Percentiles rank a stretch among this genome's conserved stretches.
Conservation (phyloP, 1,140 invertebrate species). For the Mesaphorura yosii region DNA sequence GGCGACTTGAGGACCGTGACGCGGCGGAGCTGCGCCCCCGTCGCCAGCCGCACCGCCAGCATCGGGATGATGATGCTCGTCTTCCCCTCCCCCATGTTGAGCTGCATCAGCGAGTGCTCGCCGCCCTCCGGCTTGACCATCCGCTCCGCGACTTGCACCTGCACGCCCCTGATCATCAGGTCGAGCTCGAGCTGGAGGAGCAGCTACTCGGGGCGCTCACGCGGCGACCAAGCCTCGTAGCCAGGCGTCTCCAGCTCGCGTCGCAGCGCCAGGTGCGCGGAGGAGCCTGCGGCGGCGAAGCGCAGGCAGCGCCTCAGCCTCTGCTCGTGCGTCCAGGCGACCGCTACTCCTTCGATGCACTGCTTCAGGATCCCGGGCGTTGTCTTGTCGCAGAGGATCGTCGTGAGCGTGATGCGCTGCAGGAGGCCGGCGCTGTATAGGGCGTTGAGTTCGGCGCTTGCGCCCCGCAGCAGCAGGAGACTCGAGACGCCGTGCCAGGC, state of each 20-base stretch:
- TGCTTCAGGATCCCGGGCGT: neutral
- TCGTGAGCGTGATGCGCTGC: too few relatives aligned
- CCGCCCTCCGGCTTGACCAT: constrained; percentile 10
- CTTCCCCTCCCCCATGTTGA: constrained; percentile 27
- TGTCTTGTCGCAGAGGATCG: too few relatives aligned
- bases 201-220: constrained; percentile 16
- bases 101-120: constrained; percentile 11
- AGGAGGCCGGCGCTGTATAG: too few relatives aligned
- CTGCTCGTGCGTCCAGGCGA: constrained; percentile 5
- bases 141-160: constrained; percentile 7
- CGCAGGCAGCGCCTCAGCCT: neutral
- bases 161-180: constrained; percentile 10
- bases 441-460: too few relatives aligned
- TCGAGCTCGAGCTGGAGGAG: constrained; percentile 18
- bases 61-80: constrained; percentile 24
- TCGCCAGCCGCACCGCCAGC: constrained; percentile 6
- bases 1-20: constrained; percentile 21
- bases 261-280: neutral
- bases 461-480: too few relatives aligned
- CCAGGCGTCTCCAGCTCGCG: neutral
- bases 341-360: neutral
- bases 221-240: constrained; percentile 6
- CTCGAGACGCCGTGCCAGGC: too few relatives aligned
- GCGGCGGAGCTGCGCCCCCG: constrained; percentile 11
- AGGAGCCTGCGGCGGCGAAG: neutral